These are phyloP conservation scores for Perca fluviatilis DNA, from an alignment of 2,113 vertebrate genomes.

Conservation along the genomic window DNA sequence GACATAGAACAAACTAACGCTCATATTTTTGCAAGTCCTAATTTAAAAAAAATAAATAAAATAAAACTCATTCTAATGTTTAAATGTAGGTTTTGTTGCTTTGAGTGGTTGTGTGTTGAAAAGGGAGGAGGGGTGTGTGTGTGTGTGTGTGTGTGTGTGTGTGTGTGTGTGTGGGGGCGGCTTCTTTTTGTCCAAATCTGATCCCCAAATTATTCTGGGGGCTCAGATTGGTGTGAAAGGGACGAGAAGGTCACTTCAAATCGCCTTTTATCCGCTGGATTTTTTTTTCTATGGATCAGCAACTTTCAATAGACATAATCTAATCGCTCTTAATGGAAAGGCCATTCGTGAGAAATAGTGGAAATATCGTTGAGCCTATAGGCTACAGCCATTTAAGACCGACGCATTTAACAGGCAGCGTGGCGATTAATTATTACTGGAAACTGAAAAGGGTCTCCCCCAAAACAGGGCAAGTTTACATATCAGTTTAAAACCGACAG, in stretches of 20 bases:
- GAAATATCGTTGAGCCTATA: constrained; percentile 72
- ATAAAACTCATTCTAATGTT: constrained; percentile 49
- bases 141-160: constrained; percentile 5
- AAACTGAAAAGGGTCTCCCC: background rate
- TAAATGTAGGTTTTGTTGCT: constrained; percentile 84
- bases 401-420: constrained; percentile 49
- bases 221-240: constrained; percentile 96
- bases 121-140: constrained; percentile 81
- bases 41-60: constrained; percentile 10
- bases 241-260: constrained; percentile 96
- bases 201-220: constrained; percentile 92
- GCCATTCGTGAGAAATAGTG: constrained; percentile 84
- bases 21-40: constrained; percentile 9
- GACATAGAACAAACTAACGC: background rate
- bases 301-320: constrained; percentile 95
- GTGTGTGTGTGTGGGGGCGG: constrained; percentile 55
- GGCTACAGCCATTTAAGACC: constrained; percentile 59
- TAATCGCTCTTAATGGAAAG: constrained; percentile 94
- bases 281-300: constrained; percentile 96
- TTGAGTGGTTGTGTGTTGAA: constrained; percentile 90
- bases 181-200: constrained; percentile 89
- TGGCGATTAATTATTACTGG: constrained; percentile 49
- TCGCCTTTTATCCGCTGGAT: constrained; percentile 96
- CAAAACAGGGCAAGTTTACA: constrained; percentile 1
- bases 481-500: background rate